Conservation (phyloP, 2,113 vertebrate genomes). For the Sinocyclocheilus anophthalmus region DNA sequence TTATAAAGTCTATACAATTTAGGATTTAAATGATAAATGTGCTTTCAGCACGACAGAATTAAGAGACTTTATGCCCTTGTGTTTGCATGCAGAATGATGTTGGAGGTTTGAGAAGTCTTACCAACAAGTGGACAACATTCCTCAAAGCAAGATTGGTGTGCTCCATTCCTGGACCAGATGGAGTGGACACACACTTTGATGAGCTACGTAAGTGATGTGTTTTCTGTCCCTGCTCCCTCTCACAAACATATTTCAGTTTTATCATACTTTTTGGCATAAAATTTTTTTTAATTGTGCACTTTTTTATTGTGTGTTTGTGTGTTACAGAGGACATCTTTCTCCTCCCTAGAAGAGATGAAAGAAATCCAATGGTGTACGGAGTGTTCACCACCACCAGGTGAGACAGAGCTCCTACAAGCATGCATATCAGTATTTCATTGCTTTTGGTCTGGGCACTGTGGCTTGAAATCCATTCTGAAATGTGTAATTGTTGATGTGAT, state of each 20-base stretch:
- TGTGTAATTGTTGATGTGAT: too few species aligned
- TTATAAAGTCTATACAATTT: conserved; percentile 55
- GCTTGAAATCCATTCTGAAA: neutral
- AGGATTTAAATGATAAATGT: conserved; percentile 27
- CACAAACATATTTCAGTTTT: conserved; percentile 8
- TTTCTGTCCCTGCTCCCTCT: neutral
- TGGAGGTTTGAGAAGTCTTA: conserved; percentile 93
- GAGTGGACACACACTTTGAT: conserved; percentile 93
- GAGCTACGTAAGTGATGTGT: conserved; percentile 89
- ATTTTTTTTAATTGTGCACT: neutral
- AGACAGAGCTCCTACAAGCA: neutral
- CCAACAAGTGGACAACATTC: conserved; percentile 99
- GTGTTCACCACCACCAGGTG: conserved; percentile 97
- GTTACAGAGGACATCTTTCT: conserved; percentile 91
- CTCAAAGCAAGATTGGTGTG: conserved; percentile 94
- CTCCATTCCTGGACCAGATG: conserved; percentile 92
- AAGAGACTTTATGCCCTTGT: neutral
- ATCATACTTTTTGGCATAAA: conserved; percentile 1
- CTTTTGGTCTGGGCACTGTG: neutral
- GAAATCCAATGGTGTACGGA: conserved; percentile 89
- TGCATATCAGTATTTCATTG: neutral
- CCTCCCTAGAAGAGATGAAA: conserved; percentile 91
- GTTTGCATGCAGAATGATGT: conserved; percentile 87
- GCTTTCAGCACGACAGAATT: neutral
- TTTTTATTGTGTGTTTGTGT: neutral